A percentile compares a stretch with the other conserved stretches of the same genome.
These are phyloP conservation scores for Mixornis gularis DNA, from an alignment of 2,113 vertebrate genomes.

Conservation along the genomic window DNA sequence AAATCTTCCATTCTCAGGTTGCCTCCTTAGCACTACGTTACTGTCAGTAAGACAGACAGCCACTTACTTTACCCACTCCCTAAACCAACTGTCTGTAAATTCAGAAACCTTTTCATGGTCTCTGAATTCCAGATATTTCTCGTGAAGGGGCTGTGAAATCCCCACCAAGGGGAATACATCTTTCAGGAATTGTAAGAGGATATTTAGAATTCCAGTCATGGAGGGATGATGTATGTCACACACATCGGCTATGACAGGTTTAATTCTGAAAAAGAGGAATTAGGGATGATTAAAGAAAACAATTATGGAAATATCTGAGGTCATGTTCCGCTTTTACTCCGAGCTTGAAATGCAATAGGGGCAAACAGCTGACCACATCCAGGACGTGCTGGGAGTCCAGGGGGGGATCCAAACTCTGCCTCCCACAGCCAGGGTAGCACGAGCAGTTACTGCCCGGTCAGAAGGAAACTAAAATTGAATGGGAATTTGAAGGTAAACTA, in stretches of 20 bases:
- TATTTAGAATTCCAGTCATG: background rate
- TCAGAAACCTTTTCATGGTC: background rate
- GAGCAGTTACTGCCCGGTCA: accelerated
- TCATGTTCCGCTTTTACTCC: conserved; percentile 46
- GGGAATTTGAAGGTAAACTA: background rate
- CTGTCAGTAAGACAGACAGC: background rate
- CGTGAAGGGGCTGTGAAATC: background rate
- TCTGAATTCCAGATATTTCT: conserved; percentile 11
- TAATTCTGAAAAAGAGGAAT: background rate
- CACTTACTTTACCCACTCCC: background rate
- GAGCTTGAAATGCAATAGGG: conserved; percentile 32
- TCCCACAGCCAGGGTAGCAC: background rate
- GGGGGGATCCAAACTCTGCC: background rate
- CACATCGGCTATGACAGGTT: background rate
- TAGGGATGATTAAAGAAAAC: background rate
- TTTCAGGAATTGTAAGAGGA: background rate
- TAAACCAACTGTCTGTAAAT: background rate
- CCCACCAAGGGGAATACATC: background rate
- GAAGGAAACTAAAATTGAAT: background rate
- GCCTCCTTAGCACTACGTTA: background rate
- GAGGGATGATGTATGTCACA: background rate
- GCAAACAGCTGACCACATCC: background rate
- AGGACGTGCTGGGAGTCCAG: background rate
- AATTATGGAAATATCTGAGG: conserved; percentile 34
- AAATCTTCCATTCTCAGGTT: background rate